Evolutionary conservation across 2,888 invertebrate species (phyloP).

Genomic region (Metellina segmentata): DNA sequence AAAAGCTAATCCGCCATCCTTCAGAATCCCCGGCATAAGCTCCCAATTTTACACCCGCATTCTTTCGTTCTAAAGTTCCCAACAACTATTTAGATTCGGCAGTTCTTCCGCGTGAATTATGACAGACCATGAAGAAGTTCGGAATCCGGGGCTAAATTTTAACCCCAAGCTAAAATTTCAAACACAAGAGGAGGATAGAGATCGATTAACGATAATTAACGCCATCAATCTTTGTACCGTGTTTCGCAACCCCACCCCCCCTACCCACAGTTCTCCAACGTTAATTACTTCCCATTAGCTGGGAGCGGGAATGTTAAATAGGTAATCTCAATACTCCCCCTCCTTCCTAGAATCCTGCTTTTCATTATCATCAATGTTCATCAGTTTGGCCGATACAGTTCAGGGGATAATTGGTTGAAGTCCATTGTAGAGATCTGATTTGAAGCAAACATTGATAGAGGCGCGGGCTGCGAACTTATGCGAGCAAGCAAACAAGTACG

Average conservation of each 20-base stretch:
- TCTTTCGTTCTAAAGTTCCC: constrained; percentile 34
- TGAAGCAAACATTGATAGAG: no score
- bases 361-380: constrained; percentile 72
- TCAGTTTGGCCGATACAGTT: constrained; percentile 42
- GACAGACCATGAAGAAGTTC: constrained; percentile 58
- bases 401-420: constrained; percentile 61
- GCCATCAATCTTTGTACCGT: constrained; percentile 73
- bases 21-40: no score
- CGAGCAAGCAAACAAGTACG: no score
- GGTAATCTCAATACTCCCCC: constrained; percentile 67
- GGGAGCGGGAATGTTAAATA: constrained; percentile 72
- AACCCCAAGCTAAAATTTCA: constrained; percentile 66
- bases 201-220: constrained; percentile 75
- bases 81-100: constrained; percentile 43
- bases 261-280: constrained; percentile 24
- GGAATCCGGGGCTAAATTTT: constrained; percentile 61
- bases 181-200: constrained; percentile 27
- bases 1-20: no score
- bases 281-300: constrained; percentile 73
- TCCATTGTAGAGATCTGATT: background rate
- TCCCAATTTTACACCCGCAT: background rate
- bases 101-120: constrained; percentile 60
- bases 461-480: no score
- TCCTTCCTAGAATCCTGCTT: constrained; percentile 31
- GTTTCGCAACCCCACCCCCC: constrained; percentile 59